phyloP scores from a whole-genome alignment of 2,113 vertebrate species.

The Hippocampus zosterae region DNA sequence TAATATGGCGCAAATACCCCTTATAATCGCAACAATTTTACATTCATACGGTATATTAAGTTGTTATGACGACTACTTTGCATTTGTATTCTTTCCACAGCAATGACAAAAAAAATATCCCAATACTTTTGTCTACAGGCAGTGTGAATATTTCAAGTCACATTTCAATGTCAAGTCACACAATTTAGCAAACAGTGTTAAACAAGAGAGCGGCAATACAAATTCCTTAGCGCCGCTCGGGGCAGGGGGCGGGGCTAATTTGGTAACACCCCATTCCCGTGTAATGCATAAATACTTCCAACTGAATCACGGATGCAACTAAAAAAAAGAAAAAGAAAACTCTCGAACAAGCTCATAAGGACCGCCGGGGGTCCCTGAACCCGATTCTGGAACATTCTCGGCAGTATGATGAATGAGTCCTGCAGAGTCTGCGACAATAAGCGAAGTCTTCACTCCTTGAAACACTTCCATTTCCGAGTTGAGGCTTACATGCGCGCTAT shows the following conservation, averaged over 20 bases:
- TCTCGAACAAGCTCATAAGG: neutral
- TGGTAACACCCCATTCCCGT: neutral
- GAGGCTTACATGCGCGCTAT: neutral
- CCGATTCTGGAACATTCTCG: neutral
- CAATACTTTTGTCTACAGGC: no score
- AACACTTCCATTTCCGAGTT: neutral
- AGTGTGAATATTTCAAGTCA: no score
- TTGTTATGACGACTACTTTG: no score
- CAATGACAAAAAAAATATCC: no score
- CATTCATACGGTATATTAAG: no score
- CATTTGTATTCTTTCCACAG: no score
- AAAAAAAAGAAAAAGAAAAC: neutral
- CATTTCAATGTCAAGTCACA: neutral
- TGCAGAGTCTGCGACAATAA: neutral
- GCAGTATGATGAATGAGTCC: neutral
- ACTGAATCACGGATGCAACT: neutral
- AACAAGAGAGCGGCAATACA: neutral
- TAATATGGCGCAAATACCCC: no score
- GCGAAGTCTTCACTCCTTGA: neutral
- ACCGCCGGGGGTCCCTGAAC: neutral
- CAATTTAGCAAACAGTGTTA: neutral
- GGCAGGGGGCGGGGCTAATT: neutral
- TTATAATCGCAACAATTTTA: no score
- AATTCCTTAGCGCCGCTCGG: neutral
- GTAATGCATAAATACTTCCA: neutral